Evolutionary conservation across 2,797 vertebrate species (phyloP).

Genomic region (Coendou prehensilis): DNA sequence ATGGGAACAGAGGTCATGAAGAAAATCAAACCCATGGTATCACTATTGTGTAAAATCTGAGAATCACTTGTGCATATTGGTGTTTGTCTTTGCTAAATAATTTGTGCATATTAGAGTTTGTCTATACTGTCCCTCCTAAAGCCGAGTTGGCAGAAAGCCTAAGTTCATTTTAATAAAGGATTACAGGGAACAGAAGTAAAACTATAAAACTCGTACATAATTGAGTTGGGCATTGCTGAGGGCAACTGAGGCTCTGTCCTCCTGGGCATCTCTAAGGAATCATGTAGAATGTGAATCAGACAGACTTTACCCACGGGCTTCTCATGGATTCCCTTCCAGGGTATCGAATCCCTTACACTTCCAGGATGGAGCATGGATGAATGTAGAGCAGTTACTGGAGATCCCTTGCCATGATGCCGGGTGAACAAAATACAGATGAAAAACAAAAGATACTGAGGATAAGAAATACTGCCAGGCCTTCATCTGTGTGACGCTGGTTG

Average conservation of each 20-base stretch:
- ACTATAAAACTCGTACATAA: not conserved
- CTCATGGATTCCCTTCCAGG: not conserved
- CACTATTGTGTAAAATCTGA: not conserved
- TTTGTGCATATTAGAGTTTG: not conserved
- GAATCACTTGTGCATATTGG: not conserved
- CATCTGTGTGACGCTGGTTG: not conserved
- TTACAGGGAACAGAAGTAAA: not conserved
- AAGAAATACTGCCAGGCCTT: not conserved
- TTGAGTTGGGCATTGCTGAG: not conserved
- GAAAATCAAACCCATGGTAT: not conserved
- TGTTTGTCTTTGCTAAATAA: not conserved
- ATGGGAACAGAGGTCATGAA: slow-evolving; percentile 32
- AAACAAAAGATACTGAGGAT: not conserved
- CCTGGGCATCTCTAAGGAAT: not conserved
- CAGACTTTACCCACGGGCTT: not conserved
- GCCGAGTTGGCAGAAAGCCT: not conserved
- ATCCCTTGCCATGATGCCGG: not conserved
- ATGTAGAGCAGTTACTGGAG: not conserved
- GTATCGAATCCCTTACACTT: not conserved
- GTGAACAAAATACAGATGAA: not conserved
- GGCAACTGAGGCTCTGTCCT: not conserved
- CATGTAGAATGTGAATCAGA: not conserved
- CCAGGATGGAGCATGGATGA: not conserved
- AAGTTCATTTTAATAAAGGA: not conserved
- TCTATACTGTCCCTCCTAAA: not conserved